A percentile compares a stretch with the other conserved stretches of the same genome.
These are phyloP conservation scores for Chrysocyon brachyurus DNA, from an alignment of 2,797 vertebrate species.

Conservation along the genomic window DNA sequence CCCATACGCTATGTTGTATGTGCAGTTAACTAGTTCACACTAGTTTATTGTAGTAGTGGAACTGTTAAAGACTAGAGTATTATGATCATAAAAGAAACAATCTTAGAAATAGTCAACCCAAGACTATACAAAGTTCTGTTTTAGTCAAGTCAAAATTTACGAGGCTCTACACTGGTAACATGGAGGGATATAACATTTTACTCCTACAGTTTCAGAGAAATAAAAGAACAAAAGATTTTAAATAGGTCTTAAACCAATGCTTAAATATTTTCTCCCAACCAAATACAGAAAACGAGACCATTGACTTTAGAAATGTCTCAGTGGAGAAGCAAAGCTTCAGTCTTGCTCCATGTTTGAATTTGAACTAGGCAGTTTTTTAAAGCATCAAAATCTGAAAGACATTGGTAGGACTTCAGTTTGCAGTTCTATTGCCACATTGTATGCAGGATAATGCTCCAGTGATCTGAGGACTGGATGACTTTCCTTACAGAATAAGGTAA, in stretches of 20 bases:
- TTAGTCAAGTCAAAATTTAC: background rate
- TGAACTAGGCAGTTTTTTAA: background rate
- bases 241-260: background rate
- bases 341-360: background rate
- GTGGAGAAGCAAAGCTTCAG: background rate
- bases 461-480: background rate
- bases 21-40: background rate
- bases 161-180: background rate
- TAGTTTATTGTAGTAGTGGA: background rate
- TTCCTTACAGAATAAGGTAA: background rate
- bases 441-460: background rate
- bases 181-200: background rate
- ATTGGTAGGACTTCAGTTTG: background rate
- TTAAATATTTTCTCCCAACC: background rate
- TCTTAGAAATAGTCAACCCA: background rate
- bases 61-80: background rate
- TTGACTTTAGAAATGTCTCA: background rate
- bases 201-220: background rate
- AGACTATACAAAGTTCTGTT: background rate
- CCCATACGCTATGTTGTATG: background rate
- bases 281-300: background rate
- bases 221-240: background rate
- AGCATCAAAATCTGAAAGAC: background rate
- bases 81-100: background rate
- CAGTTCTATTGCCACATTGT: background rate